Percentiles rank a stretch among this genome's conserved stretches.
Conservation (phyloP, 1,140 invertebrate species). For the Asobara japonica region DNA sequence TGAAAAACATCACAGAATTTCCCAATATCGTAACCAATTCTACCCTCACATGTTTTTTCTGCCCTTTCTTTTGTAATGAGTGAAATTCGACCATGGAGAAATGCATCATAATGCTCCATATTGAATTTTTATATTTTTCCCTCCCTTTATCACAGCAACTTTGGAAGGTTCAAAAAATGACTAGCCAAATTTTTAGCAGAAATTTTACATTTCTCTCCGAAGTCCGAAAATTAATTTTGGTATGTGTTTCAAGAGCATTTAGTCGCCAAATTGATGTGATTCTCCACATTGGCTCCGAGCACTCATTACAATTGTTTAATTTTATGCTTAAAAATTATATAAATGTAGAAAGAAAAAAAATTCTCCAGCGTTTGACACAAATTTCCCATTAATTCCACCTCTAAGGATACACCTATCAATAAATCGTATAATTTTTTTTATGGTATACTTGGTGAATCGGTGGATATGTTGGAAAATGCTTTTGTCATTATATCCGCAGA, state of each 20-base stretch:
- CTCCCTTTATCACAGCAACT: conserved; percentile 63
- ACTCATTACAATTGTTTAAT: conserved; percentile 14
- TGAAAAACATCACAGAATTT: conserved; percentile 68
- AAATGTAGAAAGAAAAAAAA: neutral
- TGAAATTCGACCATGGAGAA: conserved; percentile 43
- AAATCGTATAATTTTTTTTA: conserved; percentile 60
- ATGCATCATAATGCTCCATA: conserved; percentile 10
- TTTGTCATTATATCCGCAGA: conserved; percentile 17
- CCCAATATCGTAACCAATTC: conserved; percentile 45
- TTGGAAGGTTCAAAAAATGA: conserved; percentile 63
- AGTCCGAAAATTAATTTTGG: conserved; percentile 40
- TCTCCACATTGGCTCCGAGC: conserved; percentile 51
- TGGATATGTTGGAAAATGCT: conserved; percentile 55
- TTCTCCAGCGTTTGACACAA: conserved; percentile 1
- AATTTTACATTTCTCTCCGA: conserved; percentile 34
- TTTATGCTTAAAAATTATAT: conserved; percentile 16
- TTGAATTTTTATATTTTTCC: conserved; percentile 30
- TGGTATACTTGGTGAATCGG: conserved; percentile 60
- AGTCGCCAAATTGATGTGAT: conserved; percentile 17
- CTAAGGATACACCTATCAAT: conserved; percentile 47
- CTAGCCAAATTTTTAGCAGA: conserved; percentile 59
- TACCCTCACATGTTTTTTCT: conserved; percentile 24
- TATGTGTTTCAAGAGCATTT: conserved; percentile 28
- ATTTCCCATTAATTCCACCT: neutral
- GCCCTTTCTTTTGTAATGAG: conserved; percentile 24